Evolutionary conservation across 2,888 invertebrate species (phyloP), one percentile per base, ranked within the genome.

Genomic region (Criorhina ranunculi): DNA sequence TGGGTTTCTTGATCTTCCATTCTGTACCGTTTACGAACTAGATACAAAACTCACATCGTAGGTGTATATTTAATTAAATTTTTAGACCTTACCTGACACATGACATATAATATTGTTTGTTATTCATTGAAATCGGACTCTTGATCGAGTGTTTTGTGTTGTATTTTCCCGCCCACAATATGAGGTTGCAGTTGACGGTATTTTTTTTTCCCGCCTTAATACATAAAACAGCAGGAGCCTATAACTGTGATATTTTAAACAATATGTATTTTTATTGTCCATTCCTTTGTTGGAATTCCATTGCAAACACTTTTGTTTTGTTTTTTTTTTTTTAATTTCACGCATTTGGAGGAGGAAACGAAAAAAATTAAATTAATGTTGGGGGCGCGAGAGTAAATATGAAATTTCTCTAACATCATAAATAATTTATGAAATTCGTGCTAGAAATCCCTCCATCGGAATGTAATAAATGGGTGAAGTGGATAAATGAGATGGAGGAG

Each of bases 391-490:
- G 64, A 46, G 49, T 72, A 66, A 82, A 77, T 66, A 66, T 82
- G 59, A 72, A 82, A 66, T 77, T 77, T 77, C 67, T 49, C 57
- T 53, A 57, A 51, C 66, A 62, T 77, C 64, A 82, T 82, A 82
- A 82, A 82, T 82, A 46, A 82, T 82, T 77, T 82, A 82, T 82
- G 70, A 72, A 72, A 53, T 53, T 77, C 42, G 44, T 42, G 37
- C 29, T 35, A 11, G 49, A 46, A 33, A 53, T 60, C 59, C 51
- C 51, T 67, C 40, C 40, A 5, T 55, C 15, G 80, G 60, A 67
- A 75, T 73, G 73, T 35, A 15, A 19, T 53, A 53, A 24, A 42
- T 31, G 19, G 12, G 12, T 31, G 31, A 62, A 40, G 12, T 40
- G 31, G 46, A 57, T 33, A 49, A 15, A 5, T 46, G 37, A 64